Conservation (phyloP, 2,888 invertebrate species). For the Ophion costatus region DNA sequence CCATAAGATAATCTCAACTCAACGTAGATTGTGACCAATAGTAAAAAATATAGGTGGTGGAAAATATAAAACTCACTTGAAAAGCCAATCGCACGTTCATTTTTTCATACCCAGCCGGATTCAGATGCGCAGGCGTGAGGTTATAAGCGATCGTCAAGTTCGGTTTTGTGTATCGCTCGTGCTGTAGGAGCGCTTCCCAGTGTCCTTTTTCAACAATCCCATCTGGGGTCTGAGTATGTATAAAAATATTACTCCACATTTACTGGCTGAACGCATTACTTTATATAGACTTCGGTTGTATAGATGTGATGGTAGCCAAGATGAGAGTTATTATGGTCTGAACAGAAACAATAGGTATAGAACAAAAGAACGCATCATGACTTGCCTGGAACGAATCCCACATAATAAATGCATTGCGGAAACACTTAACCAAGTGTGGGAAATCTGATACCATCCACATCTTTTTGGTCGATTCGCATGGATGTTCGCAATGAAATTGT, state of each 20-base stretch:
- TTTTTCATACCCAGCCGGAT: conserved; percentile 23
- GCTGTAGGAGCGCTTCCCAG: conserved; percentile 11
- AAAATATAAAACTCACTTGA: conserved; percentile 1
- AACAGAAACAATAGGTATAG: too few relatives aligned
- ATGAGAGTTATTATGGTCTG: too few relatives aligned
- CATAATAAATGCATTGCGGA: background rate
- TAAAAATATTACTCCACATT: background rate
- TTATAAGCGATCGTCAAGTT: conserved; percentile 6
- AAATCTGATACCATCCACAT: conserved; percentile 12
- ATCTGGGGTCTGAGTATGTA: conserved; percentile 5
- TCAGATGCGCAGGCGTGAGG: conserved; percentile 20
- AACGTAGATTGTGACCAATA: too few relatives aligned
- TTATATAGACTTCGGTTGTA: too few relatives aligned
- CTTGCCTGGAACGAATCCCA: background rate
- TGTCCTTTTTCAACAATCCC: background rate
- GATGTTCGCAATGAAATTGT: background rate
- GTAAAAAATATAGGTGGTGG: background rate
- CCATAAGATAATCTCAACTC: too few relatives aligned
- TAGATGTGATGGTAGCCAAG: too few relatives aligned
- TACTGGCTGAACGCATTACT: too few relatives aligned
- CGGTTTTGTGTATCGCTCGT: conserved; percentile 19
- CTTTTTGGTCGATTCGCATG: background rate
- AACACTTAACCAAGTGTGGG: conserved; percentile 7
- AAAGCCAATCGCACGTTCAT: conserved; percentile 28
- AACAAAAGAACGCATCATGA: too few relatives aligned